A percentile compares a stretch with the other conserved stretches of the same genome.
phyloP scores from a whole-genome alignment of 2,888 invertebrate species.

The Holacanthella duospinosa region DNA sequence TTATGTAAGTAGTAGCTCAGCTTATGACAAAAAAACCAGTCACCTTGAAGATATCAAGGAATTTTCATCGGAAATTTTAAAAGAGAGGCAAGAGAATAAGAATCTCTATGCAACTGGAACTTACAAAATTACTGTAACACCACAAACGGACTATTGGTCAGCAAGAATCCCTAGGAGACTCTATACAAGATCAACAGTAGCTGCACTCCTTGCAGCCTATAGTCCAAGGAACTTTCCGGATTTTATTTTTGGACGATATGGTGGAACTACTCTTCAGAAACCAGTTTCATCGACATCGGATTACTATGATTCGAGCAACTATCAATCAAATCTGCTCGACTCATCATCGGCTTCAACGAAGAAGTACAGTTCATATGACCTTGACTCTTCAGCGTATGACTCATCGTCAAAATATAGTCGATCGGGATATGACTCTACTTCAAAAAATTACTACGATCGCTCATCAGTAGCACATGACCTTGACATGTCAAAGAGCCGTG shows the following conservation, averaged over 20 bases:
- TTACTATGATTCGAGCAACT: neutral
- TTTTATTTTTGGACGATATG: slow-evolving; percentile 2
- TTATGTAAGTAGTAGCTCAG: neutral
- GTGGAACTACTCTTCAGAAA: neutral
- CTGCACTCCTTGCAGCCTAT: neutral
- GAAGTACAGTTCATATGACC: neutral
- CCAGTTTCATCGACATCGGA: neutral
- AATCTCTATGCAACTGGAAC: neutral
- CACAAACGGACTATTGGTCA: neutral
- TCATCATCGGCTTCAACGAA: neutral
- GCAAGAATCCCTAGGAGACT: neutral
- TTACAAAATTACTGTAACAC: neutral
- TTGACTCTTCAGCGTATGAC: neutral
- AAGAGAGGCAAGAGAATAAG: neutral
- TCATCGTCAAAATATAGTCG: neutral
- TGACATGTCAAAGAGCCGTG: neutral
- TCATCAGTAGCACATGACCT: neutral
- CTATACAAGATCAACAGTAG: neutral
- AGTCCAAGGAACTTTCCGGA: neutral
- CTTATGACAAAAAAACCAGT: neutral
- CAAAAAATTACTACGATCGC: neutral
- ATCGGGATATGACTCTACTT: neutral
- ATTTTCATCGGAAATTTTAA: neutral
- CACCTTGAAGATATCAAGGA: neutral
- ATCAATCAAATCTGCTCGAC: neutral